These are phyloP conservation scores for Rhagophthalmus giganteus DNA, from an alignment of 2,888 invertebrate species.

Conservation along the genomic window DNA sequence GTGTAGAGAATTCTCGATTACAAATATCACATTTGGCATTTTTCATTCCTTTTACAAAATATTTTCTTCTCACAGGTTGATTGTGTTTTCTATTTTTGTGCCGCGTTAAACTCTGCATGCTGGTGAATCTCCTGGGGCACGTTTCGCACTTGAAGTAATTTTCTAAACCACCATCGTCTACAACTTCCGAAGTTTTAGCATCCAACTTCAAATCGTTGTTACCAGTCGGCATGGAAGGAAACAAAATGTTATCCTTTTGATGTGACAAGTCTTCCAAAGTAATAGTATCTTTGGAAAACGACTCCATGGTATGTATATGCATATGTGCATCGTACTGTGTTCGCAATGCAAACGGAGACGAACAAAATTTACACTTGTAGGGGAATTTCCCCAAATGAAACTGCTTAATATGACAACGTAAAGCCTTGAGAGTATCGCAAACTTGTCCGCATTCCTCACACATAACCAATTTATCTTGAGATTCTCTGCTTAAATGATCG, in stretches of 20 bases:
- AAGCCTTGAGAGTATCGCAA: constrained; percentile 42
- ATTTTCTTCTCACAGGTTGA: constrained; percentile 35
- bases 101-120: constrained; percentile 46
- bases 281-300: constrained; percentile 40
- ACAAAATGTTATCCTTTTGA: constrained; percentile 19
- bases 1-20: constrained; percentile 51
- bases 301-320: constrained; percentile 38
- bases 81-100: constrained; percentile 50
- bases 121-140: constrained; percentile 45
- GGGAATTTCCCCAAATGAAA: constrained; percentile 49
- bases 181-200: neutral
- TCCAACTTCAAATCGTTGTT: neutral
- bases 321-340: constrained; percentile 43
- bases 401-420: constrained; percentile 47
- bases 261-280: constrained; percentile 46
- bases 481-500: constrained; percentile 10
- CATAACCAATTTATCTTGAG: constrained; percentile 1
- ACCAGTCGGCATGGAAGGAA: constrained; percentile 1
- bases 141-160: constrained; percentile 41
- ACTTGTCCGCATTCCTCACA: constrained; percentile 48
- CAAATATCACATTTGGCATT: constrained; percentile 53
- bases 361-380: constrained; percentile 48
- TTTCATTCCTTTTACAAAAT: constrained; percentile 53
- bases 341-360: constrained; percentile 42
- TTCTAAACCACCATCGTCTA: constrained; percentile 11